A percentile compares a stretch with the other conserved stretches of the same genome.
Conservation (phyloP, 2,113 vertebrate species). For the Rhagologus leucostigma region DNA sequence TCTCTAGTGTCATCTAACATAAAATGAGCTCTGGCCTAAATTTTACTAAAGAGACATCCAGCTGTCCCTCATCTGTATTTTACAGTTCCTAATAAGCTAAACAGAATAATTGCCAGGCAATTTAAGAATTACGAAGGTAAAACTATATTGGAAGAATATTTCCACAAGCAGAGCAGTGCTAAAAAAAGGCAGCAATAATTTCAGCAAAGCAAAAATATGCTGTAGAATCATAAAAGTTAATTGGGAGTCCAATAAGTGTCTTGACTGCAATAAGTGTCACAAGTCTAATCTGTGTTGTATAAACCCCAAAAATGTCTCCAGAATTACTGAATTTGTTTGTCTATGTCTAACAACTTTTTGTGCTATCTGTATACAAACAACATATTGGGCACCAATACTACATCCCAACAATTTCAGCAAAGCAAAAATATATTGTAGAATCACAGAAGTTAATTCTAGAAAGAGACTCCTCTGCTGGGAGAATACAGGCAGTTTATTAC, state of each 20-base stretch:
- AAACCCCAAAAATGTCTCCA: background rate
- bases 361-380: background rate
- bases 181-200: background rate
- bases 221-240: background rate
- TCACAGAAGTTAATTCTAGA: background rate
- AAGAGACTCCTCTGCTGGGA: background rate
- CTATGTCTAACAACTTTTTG: background rate
- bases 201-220: background rate
- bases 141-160: background rate
- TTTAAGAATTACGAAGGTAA: background rate
- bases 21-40: background rate
- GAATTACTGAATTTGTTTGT: background rate
- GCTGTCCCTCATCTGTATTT: background rate
- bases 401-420: background rate
- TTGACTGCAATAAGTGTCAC: background rate
- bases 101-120: background rate
- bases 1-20: background rate
- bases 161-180: background rate
- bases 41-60: background rate
- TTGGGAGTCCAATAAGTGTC: background rate
- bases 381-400: background rate
- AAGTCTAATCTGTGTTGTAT: background rate
- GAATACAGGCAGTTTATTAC: too few relatives aligned
- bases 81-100: background rate
- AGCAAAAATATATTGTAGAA: background rate